Percentiles rank a stretch among this genome's conserved stretches.
These are phyloP conservation scores for Epinotia bilunana DNA, from an alignment of 2,888 invertebrate species.

Conservation along the genomic window DNA sequence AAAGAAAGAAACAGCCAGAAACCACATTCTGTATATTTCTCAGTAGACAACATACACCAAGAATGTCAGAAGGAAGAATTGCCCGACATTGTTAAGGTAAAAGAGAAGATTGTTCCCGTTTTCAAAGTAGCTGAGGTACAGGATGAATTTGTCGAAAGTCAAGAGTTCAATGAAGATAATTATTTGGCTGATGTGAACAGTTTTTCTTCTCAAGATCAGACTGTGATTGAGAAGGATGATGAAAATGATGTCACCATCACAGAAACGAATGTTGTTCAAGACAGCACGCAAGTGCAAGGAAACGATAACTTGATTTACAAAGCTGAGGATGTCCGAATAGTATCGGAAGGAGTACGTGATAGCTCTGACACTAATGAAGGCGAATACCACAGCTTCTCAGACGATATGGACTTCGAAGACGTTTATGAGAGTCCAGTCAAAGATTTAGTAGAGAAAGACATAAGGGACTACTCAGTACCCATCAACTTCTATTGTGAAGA, in stretches of 20 bases:
- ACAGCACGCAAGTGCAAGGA: conserved; percentile 27
- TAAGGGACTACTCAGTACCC: conserved; percentile 79
- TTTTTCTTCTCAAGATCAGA: conserved; percentile 67
- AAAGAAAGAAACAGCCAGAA: conserved; percentile 54
- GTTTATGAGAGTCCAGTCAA: conserved; percentile 78
- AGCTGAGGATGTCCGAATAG: conserved; percentile 54
- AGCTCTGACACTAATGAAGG: conserved; percentile 68
- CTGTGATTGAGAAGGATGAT: conserved; percentile 61
- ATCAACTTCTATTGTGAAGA: conserved; percentile 77
- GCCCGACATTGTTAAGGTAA: conserved; percentile 59
- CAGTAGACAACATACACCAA: conserved; percentile 67
- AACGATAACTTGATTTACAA: conserved; percentile 47
- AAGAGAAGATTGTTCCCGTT: conserved; percentile 60
- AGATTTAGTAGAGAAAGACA: conserved; percentile 76
- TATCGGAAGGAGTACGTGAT: conserved; percentile 52
- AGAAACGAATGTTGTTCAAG: conserved; percentile 40
- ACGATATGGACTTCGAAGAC: conserved; percentile 69
- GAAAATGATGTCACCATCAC: conserved; percentile 43
- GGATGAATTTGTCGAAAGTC: conserved; percentile 73
- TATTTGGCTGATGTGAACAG: conserved; percentile 71
- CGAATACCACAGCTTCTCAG: conserved; percentile 79
- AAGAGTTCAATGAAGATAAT: conserved; percentile 78
- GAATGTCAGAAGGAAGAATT: conserved; percentile 56
- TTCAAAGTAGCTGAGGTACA: conserved; percentile 58
- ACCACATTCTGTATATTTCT: conserved; percentile 57